Evolutionary conservation across 2,113 vertebrate genomes (phyloP).

Genomic region (Platichthys flesus): DNA sequence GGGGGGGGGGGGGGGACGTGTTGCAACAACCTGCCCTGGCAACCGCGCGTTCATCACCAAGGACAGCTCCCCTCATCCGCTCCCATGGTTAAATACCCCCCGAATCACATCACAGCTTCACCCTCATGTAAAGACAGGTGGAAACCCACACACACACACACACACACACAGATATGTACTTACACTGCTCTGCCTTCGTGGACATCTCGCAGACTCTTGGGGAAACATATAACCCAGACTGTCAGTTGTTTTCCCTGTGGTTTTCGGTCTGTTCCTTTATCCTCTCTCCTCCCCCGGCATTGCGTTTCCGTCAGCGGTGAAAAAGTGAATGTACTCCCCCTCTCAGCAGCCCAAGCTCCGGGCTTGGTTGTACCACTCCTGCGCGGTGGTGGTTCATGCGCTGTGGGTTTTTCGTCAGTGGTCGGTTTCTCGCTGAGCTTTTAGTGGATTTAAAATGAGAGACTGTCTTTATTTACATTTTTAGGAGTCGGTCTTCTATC

Average conservation of each 20-base stretch:
- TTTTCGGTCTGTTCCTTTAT: conserved; percentile 15
- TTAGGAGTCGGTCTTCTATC: neutral
- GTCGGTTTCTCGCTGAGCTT: conserved; percentile 18
- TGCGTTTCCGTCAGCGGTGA: conserved; percentile 77
- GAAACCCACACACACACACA: neutral
- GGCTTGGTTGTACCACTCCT: conserved; percentile 80
- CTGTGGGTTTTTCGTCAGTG: conserved; percentile 8
- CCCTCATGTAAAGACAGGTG: conserved; percentile 11
- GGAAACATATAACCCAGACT: conserved; percentile 67
- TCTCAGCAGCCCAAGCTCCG: conserved; percentile 63
- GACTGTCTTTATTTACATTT: neutral
- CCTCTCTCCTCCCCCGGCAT: conserved; percentile 57
- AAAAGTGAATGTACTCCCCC: conserved; percentile 77
- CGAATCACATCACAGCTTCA: conserved; percentile 31
- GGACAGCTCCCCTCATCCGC: conserved; percentile 81
- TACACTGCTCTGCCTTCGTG: conserved; percentile 98
- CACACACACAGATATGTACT: conserved; percentile 77
- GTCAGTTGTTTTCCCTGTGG: conserved; percentile 64
- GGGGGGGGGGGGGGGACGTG: conserved; percentile 79
- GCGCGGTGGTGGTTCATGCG: neutral
- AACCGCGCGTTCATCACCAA: conserved; percentile 85
- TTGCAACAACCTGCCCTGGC: conserved; percentile 81
- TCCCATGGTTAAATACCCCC: conserved; percentile 45
- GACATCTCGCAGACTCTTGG: conserved; percentile 86
- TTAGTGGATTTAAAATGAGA: conserved; percentile 22